Base-by-base conservation (phyloP, 1,140 invertebrate genomes). In the Drosophila persimilis region DNA sequence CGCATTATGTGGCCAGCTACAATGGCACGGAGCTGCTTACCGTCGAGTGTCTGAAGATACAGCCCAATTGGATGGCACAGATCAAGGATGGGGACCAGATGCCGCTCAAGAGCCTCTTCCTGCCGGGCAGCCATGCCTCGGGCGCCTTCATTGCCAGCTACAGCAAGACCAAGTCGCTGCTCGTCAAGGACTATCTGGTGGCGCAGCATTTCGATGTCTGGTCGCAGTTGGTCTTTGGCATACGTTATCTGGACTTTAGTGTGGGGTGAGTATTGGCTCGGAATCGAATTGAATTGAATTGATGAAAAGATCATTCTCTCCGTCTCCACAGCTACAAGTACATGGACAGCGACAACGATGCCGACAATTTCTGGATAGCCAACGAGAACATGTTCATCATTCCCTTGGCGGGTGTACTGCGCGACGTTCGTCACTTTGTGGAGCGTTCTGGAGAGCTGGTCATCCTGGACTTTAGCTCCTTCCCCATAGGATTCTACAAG, bases 241-340 rank as follows among this genome's bases (percentile, higher is more conserved):
- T 96, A 80, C 92, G 96, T 76, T 97, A 96, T 85, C 92, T 97
- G 22, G 96, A 97, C 91, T 93, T 97, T 17, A 94, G 96, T 63
- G 92, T 95, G 57, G 94, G 94, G 59, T 94, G 92, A 78, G 94
- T 17, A 13, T 4, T 39, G 35, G 31, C 8, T 31, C 35, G 11
- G 0, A 48, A 15, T n/a, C 2, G 17, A 17, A 17, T 17, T 1
- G 17, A 17, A 41, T 4, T 17, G 9, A 58, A 17, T 13, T 9
- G 53, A 55, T 51, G 4, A 1, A 9, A 3, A 1, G 4, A 17
- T 5, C 1, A 9, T 60, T 39, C 4, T 2, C 2, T n/a, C 2
- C 0, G n/a, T 41, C 9, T 20, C n/a, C 26, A 6, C n/a, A 88
- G 84, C 6, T 89, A 67, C 65, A 71, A 80, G 1, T 51, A 70